Conservation (phyloP, 2,113 vertebrate species). For the Cairina moschata region DNA sequence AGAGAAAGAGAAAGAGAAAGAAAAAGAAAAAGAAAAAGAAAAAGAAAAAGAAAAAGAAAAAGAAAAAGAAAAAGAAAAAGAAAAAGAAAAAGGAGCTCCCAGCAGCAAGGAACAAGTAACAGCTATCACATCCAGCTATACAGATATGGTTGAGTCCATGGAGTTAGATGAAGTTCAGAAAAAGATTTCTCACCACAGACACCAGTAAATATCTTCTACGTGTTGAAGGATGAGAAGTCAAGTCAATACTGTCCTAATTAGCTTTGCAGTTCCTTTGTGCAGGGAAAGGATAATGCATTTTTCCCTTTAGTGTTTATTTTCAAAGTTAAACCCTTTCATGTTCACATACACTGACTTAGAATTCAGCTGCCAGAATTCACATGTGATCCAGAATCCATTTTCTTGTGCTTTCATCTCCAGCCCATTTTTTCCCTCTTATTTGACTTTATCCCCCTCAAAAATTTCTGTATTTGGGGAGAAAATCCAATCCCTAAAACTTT, state of each 20-base stretch:
- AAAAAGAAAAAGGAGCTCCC: not conserved
- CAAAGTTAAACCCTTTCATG: not conserved
- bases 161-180: not conserved
- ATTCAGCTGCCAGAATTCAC: not conserved
- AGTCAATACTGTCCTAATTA: conserved; percentile 8
- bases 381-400: not conserved
- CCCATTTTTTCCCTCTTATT: not conserved
- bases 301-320: not conserved
- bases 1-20: no score
- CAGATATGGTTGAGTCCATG: not conserved
- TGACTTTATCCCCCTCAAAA: not conserved
- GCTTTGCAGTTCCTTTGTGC: not conserved
- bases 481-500: not conserved
- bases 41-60: no score
- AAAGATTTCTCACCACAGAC: not conserved
- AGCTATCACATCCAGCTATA: not conserved
- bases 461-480: not conserved
- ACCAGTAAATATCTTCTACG: not conserved
- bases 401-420: not conserved
- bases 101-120: not conserved
- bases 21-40: rapidly evolving
- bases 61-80: not conserved
- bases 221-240: not conserved
- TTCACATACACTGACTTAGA: not conserved
- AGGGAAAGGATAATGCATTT: not conserved